These are phyloP conservation scores for Nomada ruficornis DNA, from an alignment of 2,888 invertebrate genomes.

Conservation along the genomic window DNA sequence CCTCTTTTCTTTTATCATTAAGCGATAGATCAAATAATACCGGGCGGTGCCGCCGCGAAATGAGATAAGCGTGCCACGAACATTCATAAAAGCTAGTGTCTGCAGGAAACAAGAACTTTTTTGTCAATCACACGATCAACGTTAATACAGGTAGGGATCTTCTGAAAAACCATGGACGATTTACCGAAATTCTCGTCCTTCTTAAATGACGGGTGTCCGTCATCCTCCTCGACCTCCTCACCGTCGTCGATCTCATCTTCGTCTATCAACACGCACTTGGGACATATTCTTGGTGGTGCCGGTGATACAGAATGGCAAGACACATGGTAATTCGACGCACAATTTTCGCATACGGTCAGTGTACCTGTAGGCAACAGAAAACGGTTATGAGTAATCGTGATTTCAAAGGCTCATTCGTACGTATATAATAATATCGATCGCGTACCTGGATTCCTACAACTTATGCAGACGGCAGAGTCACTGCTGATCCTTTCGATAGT, in stretches of 20 bases:
- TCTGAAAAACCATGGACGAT: conserved; percentile 63
- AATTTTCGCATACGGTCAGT: conserved; percentile 85
- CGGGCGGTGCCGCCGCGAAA: conserved; percentile 64
- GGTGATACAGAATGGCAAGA: conserved; percentile 85
- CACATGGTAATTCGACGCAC: conserved; percentile 85
- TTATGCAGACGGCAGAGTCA: conserved; percentile 83
- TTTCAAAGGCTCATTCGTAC: not conserved
- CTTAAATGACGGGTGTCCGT: conserved; percentile 60
- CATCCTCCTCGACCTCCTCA: conserved; percentile 48
- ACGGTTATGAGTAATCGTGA: not conserved
- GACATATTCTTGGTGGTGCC: conserved; percentile 84
- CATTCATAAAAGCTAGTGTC: conserved; percentile 65
- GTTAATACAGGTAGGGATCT: conserved; percentile 56
- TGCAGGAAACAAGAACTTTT: conserved; percentile 79
- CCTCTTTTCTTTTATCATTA: not conserved
- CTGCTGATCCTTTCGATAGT: conserved; percentile 85
- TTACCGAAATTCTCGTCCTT: conserved; percentile 80
- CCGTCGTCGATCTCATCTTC: conserved; percentile 63
- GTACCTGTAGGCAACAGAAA: conserved; percentile 79
- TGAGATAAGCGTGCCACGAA: conserved; percentile 69
- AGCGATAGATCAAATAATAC: conserved; percentile 43
- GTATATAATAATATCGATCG: not conserved
- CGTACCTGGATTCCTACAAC: conserved; percentile 85
- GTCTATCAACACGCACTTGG: conserved; percentile 81
- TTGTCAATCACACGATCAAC: conserved; percentile 79